Percentiles rank a stretch among this genome's conserved stretches.
phyloP scores from a whole-genome alignment of 2,888 invertebrate species.

The Nezara viridula region DNA sequence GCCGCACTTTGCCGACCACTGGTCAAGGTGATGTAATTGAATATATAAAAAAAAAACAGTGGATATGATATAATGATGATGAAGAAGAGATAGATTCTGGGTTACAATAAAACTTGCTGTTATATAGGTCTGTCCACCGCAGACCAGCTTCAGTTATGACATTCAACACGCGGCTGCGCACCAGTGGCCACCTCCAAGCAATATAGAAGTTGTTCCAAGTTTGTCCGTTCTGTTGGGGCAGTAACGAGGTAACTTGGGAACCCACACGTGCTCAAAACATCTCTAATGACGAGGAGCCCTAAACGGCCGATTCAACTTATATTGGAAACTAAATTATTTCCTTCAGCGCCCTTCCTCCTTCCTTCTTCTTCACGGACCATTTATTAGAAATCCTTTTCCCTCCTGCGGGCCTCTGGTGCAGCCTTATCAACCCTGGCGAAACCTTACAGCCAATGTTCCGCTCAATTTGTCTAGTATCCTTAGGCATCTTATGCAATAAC shows the following conservation, averaged over 20 bases:
- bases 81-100: background rate
- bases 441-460: constrained; percentile 26
- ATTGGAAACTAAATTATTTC: constrained; percentile 33
- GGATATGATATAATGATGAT: no score
- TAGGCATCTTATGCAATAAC: background rate
- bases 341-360: background rate
- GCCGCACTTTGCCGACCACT: no score
- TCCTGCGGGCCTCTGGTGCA: background rate
- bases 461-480: background rate
- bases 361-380: background rate
- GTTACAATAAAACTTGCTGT: background rate
- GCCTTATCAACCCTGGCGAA: constrained; percentile 5
- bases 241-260: constrained; percentile 29
- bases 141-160: background rate
- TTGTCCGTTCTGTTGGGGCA: background rate
- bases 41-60: no score
- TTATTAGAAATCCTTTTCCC: constrained; percentile 3
- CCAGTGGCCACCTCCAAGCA: background rate
- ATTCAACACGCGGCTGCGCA: background rate
- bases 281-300: background rate
- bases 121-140: background rate
- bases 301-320: constrained; percentile 25
- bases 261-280: constrained; percentile 36
- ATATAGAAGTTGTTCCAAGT: constrained; percentile 2
- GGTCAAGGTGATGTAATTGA: no score